Base-by-base conservation (phyloP, 2,797 vertebrate species). In the Sarcoramphus papa region DNA sequence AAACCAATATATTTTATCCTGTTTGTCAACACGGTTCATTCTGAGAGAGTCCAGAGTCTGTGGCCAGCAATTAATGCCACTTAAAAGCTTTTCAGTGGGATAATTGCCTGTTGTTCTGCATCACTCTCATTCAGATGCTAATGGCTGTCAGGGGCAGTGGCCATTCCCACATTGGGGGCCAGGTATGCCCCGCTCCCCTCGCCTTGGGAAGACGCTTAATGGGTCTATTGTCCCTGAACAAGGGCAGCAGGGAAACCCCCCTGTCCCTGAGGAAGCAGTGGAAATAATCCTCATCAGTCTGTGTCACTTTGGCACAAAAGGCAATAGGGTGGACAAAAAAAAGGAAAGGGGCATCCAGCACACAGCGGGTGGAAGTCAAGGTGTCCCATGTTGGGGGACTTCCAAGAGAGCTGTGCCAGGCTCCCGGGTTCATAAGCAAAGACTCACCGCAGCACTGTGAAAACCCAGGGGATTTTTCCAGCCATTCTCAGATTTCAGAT, bases 31-130 rank as follows among this genome's bases (percentile, higher is more conserved):
- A 96, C 3, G 12, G 64, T 94, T 92, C 72, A 59, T 92, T 96
- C 85, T 10, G 60, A 79, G 90, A 92, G 80, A 78, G 83, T 57
- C 67, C 3, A 0, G 79, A 91, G 93, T 92, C 91, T 87, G 91
- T 22, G 94, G 94, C 72, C 95, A 80, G 95, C 92, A 96, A 96
- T 97, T 97, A 97, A 96, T 94, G 97, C 93, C 95, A 96, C 94
- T 97, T 96, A 97, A 95, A 95, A 95, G 95, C 93, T 95, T 97
- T 97, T 96, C 92, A 96, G 81, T 2, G 68, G 92, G 94, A 96
- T 96, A 97, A 97, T 97, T 96, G 91, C 87, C 91, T 91, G 95
- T 96, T 97, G 92, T 97, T 95, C 86, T 65, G 88, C 94, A 93
- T 50, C 93, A 25, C 88, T 85, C 86, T 60, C 91, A 97, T 97